phyloP scores from a whole-genome alignment of 2,113 vertebrate species.

The Lepidothrix coronata region DNA sequence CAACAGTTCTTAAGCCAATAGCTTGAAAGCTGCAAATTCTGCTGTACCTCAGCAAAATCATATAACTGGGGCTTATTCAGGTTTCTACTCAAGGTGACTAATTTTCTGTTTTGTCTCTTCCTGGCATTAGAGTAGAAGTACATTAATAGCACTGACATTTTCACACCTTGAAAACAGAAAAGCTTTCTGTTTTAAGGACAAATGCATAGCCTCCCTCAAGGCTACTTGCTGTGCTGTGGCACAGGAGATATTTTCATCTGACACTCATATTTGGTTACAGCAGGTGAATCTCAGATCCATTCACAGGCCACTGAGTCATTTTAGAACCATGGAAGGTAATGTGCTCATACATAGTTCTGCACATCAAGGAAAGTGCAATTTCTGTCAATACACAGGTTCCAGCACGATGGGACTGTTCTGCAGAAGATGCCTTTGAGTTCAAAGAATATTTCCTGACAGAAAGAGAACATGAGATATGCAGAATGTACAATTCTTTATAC shows the following conservation, averaged over 20 bases:
- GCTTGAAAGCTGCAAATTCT: slow-evolving; percentile 22
- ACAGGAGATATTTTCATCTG: neutral
- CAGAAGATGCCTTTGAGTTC: neutral
- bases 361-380: neutral
- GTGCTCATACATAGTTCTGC: neutral
- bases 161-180: neutral
- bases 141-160: neutral
- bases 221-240: neutral
- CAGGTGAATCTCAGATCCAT: accelerated
- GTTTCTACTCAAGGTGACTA: neutral
- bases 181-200: neutral
- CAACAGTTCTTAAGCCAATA: neutral
- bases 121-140: neutral
- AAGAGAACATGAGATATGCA: neutral
- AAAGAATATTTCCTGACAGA: neutral
- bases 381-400: neutral
- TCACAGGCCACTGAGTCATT: neutral
- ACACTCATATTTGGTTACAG: neutral
- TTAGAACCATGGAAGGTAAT: neutral
- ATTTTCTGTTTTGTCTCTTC: neutral
- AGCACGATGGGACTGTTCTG: neutral
- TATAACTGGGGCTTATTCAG: neutral
- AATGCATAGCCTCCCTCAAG: neutral
- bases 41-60: neutral
- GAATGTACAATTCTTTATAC: neutral